Evolutionary conservation across 1,140 invertebrate genomes (phyloP).

Genomic region (Heliconius congener): DNA sequence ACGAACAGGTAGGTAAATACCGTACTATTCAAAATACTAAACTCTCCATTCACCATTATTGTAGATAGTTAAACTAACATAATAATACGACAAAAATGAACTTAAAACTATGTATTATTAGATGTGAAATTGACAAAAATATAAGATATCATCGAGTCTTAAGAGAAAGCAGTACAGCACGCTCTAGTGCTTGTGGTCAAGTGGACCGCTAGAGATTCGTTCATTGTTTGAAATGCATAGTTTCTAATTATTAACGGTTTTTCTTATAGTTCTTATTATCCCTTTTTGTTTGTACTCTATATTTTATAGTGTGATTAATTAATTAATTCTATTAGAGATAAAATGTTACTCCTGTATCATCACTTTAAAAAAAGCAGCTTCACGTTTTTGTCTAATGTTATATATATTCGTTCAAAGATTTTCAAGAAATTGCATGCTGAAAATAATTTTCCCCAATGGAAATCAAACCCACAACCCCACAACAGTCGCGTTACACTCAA

Average conservation of each 20-base stretch:
- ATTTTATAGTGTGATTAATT: too few relatives aligned
- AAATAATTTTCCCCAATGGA: neutral
- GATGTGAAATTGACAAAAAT: conserved; percentile 10
- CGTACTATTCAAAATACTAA: neutral
- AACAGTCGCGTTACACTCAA: neutral
- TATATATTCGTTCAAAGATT: too few relatives aligned
- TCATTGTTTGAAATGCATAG: conserved; percentile 2
- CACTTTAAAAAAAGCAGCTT: too few relatives aligned
- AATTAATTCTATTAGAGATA: too few relatives aligned
- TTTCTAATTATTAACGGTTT: conserved; percentile 18
- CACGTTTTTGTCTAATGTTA: neutral
- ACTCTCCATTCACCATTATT: neutral
- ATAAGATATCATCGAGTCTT: conserved; percentile 19
- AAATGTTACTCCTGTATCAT: too few relatives aligned
- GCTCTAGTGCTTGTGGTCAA: conserved; percentile 41
- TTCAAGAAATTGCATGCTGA: too few relatives aligned
- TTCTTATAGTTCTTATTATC: conserved; percentile 20
- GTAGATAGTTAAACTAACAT: neutral
- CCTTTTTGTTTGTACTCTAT: neutral
- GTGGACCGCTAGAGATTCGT: conserved; percentile 21
- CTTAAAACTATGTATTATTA: neutral
- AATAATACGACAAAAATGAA: neutral
- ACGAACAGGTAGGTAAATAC: neutral
- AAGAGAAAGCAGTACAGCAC: conserved; percentile 40
- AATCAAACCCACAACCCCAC: neutral